Conservation (phyloP, 2,797 vertebrate genomes). For the Enteromius afrohamiltoni region DNA sequence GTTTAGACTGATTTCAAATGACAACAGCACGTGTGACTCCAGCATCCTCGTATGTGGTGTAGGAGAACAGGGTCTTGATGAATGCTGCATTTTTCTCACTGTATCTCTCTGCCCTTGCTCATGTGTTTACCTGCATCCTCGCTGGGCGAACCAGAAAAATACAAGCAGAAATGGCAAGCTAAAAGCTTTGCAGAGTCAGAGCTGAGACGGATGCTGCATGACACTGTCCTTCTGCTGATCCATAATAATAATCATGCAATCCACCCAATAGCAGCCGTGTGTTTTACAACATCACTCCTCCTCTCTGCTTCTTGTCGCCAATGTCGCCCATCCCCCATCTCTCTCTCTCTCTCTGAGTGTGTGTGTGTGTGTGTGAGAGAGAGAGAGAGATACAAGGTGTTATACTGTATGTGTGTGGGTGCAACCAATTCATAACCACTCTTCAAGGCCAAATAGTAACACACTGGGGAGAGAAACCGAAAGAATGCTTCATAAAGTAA, state of each 20-base stretch:
- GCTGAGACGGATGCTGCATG: conserved; percentile 16
- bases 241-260: conserved; percentile 13
- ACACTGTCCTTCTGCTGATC: conserved; percentile 4
- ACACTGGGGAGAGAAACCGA: not conserved
- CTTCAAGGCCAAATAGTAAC: not conserved
- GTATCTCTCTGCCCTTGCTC: not conserved
- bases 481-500: not conserved
- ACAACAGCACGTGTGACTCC: not conserved
- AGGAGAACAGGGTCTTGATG: conserved; percentile 1
- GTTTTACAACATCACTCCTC: conserved; percentile 41
- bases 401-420: not conserved
- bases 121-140: conserved; percentile 24
- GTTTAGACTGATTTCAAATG: conserved; percentile 30
- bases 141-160: not conserved
- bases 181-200: conserved; percentile 9
- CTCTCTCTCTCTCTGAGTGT: conserved; percentile 6
- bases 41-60: conserved; percentile 7
- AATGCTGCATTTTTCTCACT: conserved; percentile 4
- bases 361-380: not conserved
- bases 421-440: not conserved
- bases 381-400: not conserved
- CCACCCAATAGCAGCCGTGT: conserved; percentile 47
- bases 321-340: conserved; percentile 63
- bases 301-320: conserved; percentile 71
- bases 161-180: not conserved